phyloP scores from a whole-genome alignment of 2,797 vertebrate genomes.

The Acrossocheilus fasciatus region DNA sequence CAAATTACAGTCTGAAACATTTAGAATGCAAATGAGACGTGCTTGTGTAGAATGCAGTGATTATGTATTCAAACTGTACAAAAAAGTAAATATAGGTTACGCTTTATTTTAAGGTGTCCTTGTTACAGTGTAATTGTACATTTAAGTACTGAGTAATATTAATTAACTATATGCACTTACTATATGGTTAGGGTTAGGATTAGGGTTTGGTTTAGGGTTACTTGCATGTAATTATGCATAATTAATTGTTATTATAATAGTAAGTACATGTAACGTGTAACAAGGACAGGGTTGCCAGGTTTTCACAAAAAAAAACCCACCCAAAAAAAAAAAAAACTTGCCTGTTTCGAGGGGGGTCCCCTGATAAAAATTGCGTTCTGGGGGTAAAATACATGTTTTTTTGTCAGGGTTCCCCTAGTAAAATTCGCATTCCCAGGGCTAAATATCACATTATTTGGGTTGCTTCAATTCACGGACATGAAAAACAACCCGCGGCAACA shows the following conservation, averaged over 20 bases:
- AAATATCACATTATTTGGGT: neutral
- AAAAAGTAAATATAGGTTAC: neutral
- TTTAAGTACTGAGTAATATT: neutral
- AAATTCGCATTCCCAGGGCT: neutral
- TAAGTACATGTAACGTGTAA: neutral
- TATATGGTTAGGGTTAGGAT: neutral
- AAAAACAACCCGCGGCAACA: neutral
- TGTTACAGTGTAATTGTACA: neutral
- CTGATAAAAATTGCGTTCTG: no score
- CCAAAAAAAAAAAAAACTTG: neutral
- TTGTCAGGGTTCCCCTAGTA: no score
- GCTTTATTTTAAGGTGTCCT: neutral
- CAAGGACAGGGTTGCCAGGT: neutral
- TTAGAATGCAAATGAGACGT: slow-evolving; percentile 6
- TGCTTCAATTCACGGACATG: neutral
- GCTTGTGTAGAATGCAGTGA: neutral
- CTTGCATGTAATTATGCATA: neutral
- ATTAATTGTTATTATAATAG: neutral
- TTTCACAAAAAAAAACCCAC: neutral
- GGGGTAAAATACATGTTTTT: no score
- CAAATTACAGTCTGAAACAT: neutral
- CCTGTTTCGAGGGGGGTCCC: no score
- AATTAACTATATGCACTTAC: neutral
- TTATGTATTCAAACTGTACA: neutral
- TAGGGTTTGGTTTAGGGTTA: neutral